A percentile compares a stretch with the other conserved stretches of the same genome.
Evolutionary conservation across 2,888 invertebrate species (phyloP).

Genomic region (Omphaloscelis lunosa): DNA sequence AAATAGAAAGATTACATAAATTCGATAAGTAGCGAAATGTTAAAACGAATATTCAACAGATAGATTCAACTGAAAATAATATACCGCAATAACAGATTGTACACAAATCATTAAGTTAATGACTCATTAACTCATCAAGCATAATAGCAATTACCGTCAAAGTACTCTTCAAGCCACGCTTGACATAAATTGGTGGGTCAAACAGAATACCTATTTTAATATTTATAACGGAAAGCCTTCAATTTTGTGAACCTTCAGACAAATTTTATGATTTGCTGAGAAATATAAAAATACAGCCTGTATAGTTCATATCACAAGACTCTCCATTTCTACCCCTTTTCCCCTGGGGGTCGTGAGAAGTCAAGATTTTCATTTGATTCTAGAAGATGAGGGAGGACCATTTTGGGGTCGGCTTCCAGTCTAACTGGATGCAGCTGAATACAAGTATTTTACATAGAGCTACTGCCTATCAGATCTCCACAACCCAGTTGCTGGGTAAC

Average conservation of each 20-base stretch:
- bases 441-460: neutral
- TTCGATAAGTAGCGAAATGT: neutral
- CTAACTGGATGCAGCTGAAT: neutral
- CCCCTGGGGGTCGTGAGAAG: neutral
- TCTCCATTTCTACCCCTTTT: neutral
- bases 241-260: conserved; percentile 1
- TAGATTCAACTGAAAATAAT: neutral
- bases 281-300: conserved; percentile 1
- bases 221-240: conserved; percentile 24
- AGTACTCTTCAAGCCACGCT: conserved; percentile 31
- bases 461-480: neutral
- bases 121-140: conserved; percentile 36
- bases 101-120: conserved; percentile 43
- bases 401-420: neutral
- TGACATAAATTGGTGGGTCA: conserved; percentile 35
- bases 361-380: conserved; percentile 21
- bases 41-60: conserved; percentile 1
- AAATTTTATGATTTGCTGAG: conserved; percentile 27
- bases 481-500: neutral
- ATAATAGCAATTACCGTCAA: conserved; percentile 36
- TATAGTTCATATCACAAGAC: neutral
- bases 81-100: conserved; percentile 18
- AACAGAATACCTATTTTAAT: conserved; percentile 37
- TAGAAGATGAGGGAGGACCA: neutral
- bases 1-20: conserved; percentile 7